Percentiles rank a stretch among this genome's conserved stretches.
Conservation (phyloP, 53 echinoderm and acorn worm genomes). For the Actinopyga echinites region DNA sequence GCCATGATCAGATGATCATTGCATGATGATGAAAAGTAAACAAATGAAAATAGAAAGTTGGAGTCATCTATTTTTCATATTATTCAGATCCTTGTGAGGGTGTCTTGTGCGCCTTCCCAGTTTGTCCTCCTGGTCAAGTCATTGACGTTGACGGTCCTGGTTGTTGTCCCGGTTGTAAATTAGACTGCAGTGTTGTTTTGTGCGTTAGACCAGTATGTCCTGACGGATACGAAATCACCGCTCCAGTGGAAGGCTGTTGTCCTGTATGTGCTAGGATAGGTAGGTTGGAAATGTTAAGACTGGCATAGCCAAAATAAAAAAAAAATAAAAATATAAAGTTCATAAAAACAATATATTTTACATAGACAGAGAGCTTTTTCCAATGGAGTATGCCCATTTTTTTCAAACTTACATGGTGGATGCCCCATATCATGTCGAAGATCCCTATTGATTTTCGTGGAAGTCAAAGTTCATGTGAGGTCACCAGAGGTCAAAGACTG, state of each 20-base stretch:
- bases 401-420: too few relatives aligned
- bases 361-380: too few relatives aligned
- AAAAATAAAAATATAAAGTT: too few relatives aligned
- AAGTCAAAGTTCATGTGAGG: too few relatives aligned
- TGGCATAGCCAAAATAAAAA: too few relatives aligned
- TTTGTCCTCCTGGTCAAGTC: not conserved
- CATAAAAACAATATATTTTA: too few relatives aligned
- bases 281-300: too few relatives aligned
- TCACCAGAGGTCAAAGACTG: too few relatives aligned
- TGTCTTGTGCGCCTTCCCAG: not conserved
- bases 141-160: slow-evolving; percentile 15
- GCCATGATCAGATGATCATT: too few relatives aligned
- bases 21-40: not conserved
- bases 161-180: slow-evolving; percentile 8
- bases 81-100: not conserved
- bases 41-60: not conserved
- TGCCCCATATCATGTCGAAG: too few relatives aligned
- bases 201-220: not conserved
- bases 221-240: not conserved
- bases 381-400: too few relatives aligned
- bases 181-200: slow-evolving; percentile 1
- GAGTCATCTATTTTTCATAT: not conserved
- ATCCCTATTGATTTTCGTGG: too few relatives aligned
- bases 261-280: not conserved
- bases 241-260: not conserved